Base-by-base conservation (phyloP, 2,113 vertebrate species). In the Hippopotamus amphibius region DNA sequence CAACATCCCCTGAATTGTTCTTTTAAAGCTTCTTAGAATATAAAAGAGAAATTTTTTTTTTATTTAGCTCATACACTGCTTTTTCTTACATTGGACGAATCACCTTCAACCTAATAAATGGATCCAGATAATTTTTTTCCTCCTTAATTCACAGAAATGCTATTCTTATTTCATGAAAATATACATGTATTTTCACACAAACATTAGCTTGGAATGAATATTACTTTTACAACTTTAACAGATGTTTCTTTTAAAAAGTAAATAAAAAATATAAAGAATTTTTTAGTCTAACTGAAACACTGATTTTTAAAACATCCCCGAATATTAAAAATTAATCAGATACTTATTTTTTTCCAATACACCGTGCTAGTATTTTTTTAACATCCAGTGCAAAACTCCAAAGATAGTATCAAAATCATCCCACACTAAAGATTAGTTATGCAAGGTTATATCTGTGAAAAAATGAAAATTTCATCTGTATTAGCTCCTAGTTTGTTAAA, bases 351-450 rank as follows among this genome's bases (percentile, higher is more conserved):
- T 94, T 98, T 97, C 72, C 90, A 97, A 98, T 97, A 97, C 59
- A 95, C 0, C 92, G 53, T 97, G 89, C 97, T 97, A 98, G 83
- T 97, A 98, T 98, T 97, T 98, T 97, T 96, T 98, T 92, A 98
- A 98, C 97, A 98, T 98, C 98, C 99, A 99, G 98, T 99, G 98
- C 98, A 99, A 99, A 98, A 99, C 98, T 99, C 98, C 88, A 96
- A 98, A 98, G 94, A 98, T 97, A 99, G 97, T 98, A 99, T 98
- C 97, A 98, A 98, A 99, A 98, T 98, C 98, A 98, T 98, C 98
- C 98, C 98, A 98, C 98, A 98, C 98, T 98, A 98, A 98, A 98
- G 97, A 98, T 98, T 98, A 98, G 87, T 96, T 97, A 96, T 93
- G 95, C 84, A 98, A 98, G 97, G 95, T 97, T 98, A 90, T 98